Base-by-base conservation (phyloP, 2,797 vertebrate species). In the Sylvilagus floridanus region DNA sequence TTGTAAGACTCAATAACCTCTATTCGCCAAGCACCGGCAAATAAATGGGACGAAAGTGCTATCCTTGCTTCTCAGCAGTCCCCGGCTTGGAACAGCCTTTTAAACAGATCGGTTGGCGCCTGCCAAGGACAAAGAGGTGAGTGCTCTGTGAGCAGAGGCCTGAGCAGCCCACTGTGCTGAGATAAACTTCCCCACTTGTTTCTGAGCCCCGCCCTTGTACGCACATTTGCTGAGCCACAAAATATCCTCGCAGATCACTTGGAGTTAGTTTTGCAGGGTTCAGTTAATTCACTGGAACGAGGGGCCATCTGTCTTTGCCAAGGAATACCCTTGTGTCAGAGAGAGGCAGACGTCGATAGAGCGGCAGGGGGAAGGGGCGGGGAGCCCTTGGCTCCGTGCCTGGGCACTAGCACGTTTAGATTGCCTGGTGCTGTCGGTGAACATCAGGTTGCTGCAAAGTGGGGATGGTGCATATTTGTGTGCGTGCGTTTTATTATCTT, bases 271-370 rank as follows among this genome's bases (percentile, higher is more conserved):
- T 93, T 88, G 66, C 78, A 60, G 77, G 11, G 17, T 32, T 94
- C 50, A 92, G 72, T 78, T 96, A 91, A 77, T 95, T 93, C 57
- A 78, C 4, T 93, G 92, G 93, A 88, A 95, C 16, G 85, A 96
- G 81, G 81, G 91, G 83, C 47, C 16, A 4, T 90, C 75, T 88
- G 90, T 93, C 69, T 32, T 47, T 85, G 89, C 88, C 84, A 91
- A 93, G 94, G 91, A 66, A 57, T 77, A 88, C 69, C 90, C 73
- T 93, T 57, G 62, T 88, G 90, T 95, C 91, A 95, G 57, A 63
- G 54, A 84, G 75, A 73, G 28, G 86, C 30, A 88, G 75, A 57
- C 6, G 75, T 71, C 90, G 93, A 54, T 88, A 88, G 93, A 92
- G 78, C 60, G 69, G 66, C 73, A 9, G 5, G 26, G 22, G 17